Base-by-base conservation (phyloP, 1,140 invertebrate species). In the Panagrolaimus sp. region DNA sequence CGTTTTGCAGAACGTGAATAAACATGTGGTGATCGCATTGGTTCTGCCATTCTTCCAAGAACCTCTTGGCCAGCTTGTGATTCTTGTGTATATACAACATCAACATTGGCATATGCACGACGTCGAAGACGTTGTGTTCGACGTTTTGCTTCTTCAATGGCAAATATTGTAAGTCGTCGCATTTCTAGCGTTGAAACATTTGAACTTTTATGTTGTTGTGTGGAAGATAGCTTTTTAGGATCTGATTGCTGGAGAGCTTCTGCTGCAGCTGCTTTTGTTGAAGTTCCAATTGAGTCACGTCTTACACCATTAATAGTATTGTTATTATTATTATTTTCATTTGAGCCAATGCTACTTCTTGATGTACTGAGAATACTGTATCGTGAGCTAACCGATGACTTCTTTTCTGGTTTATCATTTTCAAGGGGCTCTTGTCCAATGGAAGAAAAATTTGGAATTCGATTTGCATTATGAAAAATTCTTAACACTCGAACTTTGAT, bases 21-120 rank as follows among this genome's bases (percentile, higher is more conserved):
- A 38, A 76, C 70, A 53, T 77, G 70, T 9, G 74, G 74, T 9
- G 71, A 72, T 46, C 66, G 42, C 14, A 78, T 69, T 31, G 75
- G 74, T 25, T 66, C 70, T n/a, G 66, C 75, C 71, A 76, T 77
- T 47, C 74, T 66, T 8, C 76, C 74, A 9, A 78, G 62, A 16
- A 73, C 62, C 38, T 72, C 57, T 51, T 65, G 57, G 9, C 66
- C 48, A 9, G 65, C 70, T 45, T 47, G 42, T 14, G 45, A 67
- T 47, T 73, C 65, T 45, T 46, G 63, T 1, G 66, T 65, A 51
- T 72, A 72, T 16, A 71, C 46, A 27, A 72, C 71, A 42, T 53
- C 61, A 14, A 72, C 69, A 9, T 69, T 69, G 63, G 38, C 51
- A 44, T 72, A 73, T 8, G 42, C 68, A 31, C 65, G 45, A 45